Conservation (phyloP, 2,888 invertebrate species). For the Thumatha senex region DNA sequence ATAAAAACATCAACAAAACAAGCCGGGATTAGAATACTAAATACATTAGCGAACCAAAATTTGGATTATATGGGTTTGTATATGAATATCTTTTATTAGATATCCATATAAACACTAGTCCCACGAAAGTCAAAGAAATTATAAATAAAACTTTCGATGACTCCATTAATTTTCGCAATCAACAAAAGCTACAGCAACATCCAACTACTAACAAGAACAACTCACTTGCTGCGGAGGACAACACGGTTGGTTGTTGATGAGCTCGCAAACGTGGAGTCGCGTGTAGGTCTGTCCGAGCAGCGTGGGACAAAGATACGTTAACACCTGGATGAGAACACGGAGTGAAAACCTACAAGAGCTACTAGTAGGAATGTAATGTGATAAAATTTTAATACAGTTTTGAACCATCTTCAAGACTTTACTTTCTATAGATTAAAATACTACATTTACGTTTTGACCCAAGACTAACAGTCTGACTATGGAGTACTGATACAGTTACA, state of each 20-base stretch:
- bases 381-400: constrained; percentile 1
- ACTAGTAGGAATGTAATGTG: neutral
- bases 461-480: too few relatives aligned
- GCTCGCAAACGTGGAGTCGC: constrained; percentile 94
- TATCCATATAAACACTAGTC: neutral
- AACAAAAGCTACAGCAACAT: constrained; percentile 42
- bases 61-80: too few relatives aligned
- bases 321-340: constrained; percentile 56
- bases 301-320: constrained; percentile 67
- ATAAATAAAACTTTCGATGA: neutral
- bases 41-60: neutral
- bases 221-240: constrained; percentile 87
- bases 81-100: too few relatives aligned
- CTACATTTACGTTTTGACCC: too few relatives aligned
- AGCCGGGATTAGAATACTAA: constrained; percentile 8
- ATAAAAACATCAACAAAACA: constrained; percentile 6
- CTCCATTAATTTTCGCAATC: constrained; percentile 12
- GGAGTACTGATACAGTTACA: too few relatives aligned
- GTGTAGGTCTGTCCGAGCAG: constrained; percentile 92
- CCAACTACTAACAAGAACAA: constrained; percentile 27
- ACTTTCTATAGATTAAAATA: too few relatives aligned
- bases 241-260: constrained; percentile 92
- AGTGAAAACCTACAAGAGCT: constrained; percentile 15
- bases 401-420: neutral
- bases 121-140: neutral